Evolutionary conservation across 2,888 invertebrate genomes (phyloP).

Genomic region (Aspidiotus destructor): DNA sequence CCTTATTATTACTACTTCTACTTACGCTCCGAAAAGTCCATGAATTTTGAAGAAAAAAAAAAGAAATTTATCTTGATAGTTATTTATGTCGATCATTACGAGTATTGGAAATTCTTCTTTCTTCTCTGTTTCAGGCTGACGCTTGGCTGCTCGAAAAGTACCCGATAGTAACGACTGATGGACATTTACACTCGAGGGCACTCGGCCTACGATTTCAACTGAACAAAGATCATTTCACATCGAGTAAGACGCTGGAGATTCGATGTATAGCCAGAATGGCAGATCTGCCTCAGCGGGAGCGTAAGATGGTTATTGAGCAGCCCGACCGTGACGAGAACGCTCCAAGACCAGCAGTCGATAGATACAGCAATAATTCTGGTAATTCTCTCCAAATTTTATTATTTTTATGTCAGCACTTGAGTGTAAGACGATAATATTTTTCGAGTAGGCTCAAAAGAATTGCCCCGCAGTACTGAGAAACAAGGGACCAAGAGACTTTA

Average conservation of each 20-base stretch:
- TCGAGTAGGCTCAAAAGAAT: no score
- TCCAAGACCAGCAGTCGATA: conserved; percentile 19
- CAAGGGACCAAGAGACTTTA: no score
- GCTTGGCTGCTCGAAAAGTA: conserved; percentile 32
- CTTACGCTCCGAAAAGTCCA: background rate
- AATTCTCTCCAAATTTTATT: background rate
- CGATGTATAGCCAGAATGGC: conserved; percentile 28
- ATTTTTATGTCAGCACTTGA: no score
- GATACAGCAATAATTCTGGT: conserved; percentile 25
- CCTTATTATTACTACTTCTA: background rate
- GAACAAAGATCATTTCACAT: conserved; percentile 19
- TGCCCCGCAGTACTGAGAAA: no score
- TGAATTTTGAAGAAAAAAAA: background rate
- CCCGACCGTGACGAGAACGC: background rate
- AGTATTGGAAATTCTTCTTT: no score
- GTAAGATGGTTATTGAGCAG: conserved; percentile 9
- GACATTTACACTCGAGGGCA: conserved; percentile 32
- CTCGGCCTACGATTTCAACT: conserved; percentile 33
- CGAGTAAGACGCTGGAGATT: conserved; percentile 17
- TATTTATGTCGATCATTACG: no score
- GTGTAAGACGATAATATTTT: no score
- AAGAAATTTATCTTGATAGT: background rate
- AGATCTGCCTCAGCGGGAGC: conserved; percentile 24
- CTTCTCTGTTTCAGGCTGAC: conserved; percentile 24
- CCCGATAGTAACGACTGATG: conserved; percentile 31